These are phyloP conservation scores for Pogonognathellus flavescens DNA, from an alignment of 1,140 invertebrate genomes.

Conservation along the genomic window DNA sequence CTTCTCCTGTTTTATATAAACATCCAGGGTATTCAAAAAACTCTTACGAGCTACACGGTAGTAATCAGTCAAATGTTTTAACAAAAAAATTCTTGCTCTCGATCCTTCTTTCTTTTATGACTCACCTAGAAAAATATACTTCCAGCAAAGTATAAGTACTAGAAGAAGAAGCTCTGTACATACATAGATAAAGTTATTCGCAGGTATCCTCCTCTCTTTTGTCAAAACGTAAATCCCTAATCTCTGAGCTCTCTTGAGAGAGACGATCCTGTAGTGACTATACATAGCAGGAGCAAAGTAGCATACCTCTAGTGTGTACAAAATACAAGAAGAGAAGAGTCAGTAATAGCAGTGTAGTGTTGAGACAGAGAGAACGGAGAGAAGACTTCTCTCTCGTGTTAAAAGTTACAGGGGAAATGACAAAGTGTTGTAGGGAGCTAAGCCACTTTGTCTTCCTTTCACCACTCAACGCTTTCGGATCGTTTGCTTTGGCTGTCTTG, in stretches of 20 bases:
- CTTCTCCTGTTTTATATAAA: conserved; percentile 14
- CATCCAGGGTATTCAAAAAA: conserved; percentile 22
- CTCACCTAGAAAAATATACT: too few relatives aligned
- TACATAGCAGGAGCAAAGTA: too few relatives aligned
- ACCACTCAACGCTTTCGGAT: conserved; percentile 2
- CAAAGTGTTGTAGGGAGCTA: conserved; percentile 17
- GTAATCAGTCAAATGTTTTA: conserved; percentile 7
- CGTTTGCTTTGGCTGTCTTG: conserved; percentile 7
- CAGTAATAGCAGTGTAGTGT: neutral
- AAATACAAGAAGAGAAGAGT: too few relatives aligned
- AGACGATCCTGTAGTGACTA: too few relatives aligned
- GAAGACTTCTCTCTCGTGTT: too few relatives aligned
- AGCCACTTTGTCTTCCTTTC: conserved; percentile 30
- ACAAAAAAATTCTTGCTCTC: neutral
- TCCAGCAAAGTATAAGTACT: too few relatives aligned
- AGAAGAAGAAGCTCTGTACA: too few relatives aligned
- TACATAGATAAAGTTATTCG: too few relatives aligned
- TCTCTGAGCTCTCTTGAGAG: conserved; percentile 3
- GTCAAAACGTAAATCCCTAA: conserved; percentile 15
- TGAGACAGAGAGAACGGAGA: neutral
- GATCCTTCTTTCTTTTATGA: neutral
- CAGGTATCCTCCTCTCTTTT: neutral
- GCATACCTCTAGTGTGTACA: too few relatives aligned
- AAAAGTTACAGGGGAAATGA: neutral
- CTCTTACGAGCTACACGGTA: neutral